A percentile compares a stretch with the other conserved stretches of the same genome.
Evolutionary conservation across 2,888 invertebrate species (phyloP).

Genomic region (Limenitis arthemis): DNA sequence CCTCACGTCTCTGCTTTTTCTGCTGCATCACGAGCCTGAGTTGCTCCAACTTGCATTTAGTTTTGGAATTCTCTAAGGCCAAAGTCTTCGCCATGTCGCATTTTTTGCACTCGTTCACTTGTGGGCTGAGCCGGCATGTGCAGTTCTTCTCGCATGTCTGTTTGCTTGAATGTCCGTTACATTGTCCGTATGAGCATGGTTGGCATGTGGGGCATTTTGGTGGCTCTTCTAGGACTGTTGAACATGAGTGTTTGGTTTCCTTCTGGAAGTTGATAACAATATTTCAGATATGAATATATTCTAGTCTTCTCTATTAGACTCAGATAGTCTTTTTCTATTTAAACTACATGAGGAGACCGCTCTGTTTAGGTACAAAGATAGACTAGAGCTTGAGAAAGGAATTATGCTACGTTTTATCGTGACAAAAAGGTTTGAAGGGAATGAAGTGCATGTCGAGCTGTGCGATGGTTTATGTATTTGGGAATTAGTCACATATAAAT

Average conservation of each 20-base stretch:
- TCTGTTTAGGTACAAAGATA: too few species aligned
- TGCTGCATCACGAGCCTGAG: conserved; percentile 92
- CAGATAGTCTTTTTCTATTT: too few species aligned
- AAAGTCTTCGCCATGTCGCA: conserved; percentile 62
- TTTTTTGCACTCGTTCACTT: conserved; percentile 56
- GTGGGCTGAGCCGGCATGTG: conserved; percentile 21
- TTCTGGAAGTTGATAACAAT: conserved; percentile 42
- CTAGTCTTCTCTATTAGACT: too few species aligned
- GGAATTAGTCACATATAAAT: neutral
- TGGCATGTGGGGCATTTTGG: conserved; percentile 45
- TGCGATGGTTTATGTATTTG: too few species aligned
- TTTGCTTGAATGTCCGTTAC: conserved; percentile 44
- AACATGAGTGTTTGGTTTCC: conserved; percentile 49
- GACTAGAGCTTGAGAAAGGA: too few species aligned
- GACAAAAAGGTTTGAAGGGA: too few species aligned
- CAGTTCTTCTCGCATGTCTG: conserved; percentile 24
- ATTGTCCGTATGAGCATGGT: conserved; percentile 51
- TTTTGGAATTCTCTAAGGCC: conserved; percentile 82
- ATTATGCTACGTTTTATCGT: neutral
- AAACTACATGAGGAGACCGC: too few species aligned
- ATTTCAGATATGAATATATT: neutral
- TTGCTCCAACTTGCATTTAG: conserved; percentile 89
- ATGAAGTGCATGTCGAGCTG: too few species aligned
- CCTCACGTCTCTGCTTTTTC: conserved; percentile 86
- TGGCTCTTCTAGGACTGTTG: conserved; percentile 34